Conservation (phyloP, 2,113 vertebrate species). For the rabbit (Oryctolagus cuniculus) region mOryCun1.1 NC_091438.1:12325501-12326000, state of each 20-base stretch:
- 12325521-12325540: too few relatives aligned
- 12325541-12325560: too few relatives aligned
- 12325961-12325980: background rate
- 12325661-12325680: too few relatives aligned
- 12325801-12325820: fast-evolving
- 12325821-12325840: fast-evolving
- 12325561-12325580: too few relatives aligned
- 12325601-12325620: too few relatives aligned
- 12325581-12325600: too few relatives aligned
- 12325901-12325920: fast-evolving
- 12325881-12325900: fast-evolving
- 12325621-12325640: too few relatives aligned
- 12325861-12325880: fast-evolving
- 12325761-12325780: background rate
- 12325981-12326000: background rate
- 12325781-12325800: background rate
- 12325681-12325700: too few relatives aligned
- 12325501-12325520: too few relatives aligned
- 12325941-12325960: too few relatives aligned
- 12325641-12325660: too few relatives aligned
- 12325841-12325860: fast-evolving
- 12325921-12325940: fast-evolving
- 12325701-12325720: too few relatives aligned
- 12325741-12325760: background rate
- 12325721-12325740: background rate